Percentiles rank a stretch among this genome's conserved stretches.
phyloP scores from a whole-genome alignment of 1,140 invertebrate species.

The Diachasmimorpha longicaudata region DNA sequence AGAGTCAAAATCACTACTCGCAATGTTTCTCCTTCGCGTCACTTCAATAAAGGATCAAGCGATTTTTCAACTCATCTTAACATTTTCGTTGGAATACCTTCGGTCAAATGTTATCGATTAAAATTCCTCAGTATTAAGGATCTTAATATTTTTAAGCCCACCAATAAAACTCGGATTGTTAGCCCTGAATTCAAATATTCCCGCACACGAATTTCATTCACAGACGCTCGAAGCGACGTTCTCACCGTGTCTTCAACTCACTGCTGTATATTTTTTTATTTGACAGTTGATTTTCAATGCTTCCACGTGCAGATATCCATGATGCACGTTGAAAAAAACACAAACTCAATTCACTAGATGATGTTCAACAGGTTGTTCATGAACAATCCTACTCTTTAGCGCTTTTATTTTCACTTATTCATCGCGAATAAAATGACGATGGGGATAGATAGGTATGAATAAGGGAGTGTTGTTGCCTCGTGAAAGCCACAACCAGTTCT shows the following conservation, averaged over 20 bases:
- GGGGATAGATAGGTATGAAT: neutral
- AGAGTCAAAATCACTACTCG: neutral
- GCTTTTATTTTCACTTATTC: neutral
- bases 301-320: neutral
- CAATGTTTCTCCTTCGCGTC: neutral
- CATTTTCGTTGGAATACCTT: neutral
- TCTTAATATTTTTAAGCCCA: neutral
- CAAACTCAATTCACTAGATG: neutral
- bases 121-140: neutral
- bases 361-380: neutral
- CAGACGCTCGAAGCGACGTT: neutral
- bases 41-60: neutral
- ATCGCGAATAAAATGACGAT: neutral
- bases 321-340: neutral
- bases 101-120: neutral
- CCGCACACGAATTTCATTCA: neutral
- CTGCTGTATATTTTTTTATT: neutral
- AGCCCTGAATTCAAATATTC: neutral
- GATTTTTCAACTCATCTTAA: neutral
- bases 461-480: constrained; percentile 42
- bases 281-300: neutral
- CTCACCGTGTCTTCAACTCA: neutral
- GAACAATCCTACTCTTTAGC: neutral
- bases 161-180: neutral
- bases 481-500: constrained; percentile 54